Conservation (phyloP, 2,888 invertebrate species). For the Cryptus viduatorius region DNA sequence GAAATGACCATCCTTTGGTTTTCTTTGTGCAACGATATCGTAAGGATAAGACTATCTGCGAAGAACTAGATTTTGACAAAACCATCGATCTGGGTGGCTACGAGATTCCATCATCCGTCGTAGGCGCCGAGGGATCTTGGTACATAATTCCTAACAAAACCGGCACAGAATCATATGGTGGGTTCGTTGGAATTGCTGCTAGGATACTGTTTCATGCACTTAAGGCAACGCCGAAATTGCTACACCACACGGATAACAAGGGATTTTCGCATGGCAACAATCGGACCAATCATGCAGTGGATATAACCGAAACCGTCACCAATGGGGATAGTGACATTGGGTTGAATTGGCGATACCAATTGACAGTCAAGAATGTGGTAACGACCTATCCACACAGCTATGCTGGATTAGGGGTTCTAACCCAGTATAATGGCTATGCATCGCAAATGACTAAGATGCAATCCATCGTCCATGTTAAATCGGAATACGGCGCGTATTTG, state of each 20-base stretch:
- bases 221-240: constrained; percentile 3
- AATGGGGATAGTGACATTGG: neutral
- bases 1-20: constrained; percentile 19
- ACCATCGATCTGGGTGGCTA: constrained; percentile 33
- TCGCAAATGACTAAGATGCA: constrained; percentile 10
- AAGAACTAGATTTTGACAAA: constrained; percentile 35
- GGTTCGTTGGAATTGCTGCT: neutral
- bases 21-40: neutral
- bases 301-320: neutral
- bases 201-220: neutral
- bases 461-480: neutral
- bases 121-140: neutral
- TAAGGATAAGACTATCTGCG: neutral
- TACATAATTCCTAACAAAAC: neutral
- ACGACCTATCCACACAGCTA: neutral
- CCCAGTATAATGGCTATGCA: constrained; percentile 16
- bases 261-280: neutral
- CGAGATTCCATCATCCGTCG: constrained; percentile 12
- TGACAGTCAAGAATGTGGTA: neutral
- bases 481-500: neutral
- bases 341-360: neutral
- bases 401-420: neutral
- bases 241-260: neutral
- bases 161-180: neutral
- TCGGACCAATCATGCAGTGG: neutral